Evolutionary conservation across 1,140 invertebrate genomes (phyloP), one percentile per base, ranked within the genome.

Genomic region (Polypedilum pembai): DNA sequence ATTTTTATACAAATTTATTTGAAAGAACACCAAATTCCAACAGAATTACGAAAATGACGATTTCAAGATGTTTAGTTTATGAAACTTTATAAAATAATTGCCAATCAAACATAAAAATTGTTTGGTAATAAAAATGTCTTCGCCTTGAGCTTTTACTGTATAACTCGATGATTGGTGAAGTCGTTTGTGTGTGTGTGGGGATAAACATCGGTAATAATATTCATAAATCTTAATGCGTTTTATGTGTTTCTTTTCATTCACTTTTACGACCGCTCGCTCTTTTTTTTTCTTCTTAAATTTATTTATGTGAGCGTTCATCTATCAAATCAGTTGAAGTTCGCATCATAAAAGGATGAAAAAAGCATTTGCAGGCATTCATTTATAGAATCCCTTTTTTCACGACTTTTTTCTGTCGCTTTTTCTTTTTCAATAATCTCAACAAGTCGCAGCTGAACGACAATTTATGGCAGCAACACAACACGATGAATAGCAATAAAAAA

Each of bases 201-300:
- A 56, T 56, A 56, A 56, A 56, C 45, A 56, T n/a, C 45, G 15
- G 45, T 56, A 56, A 56, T 56, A 56, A 56, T 56, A 56, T 56
- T 56, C 45, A 56, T 56, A 56, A 56, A 56, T 56, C 45, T 56
- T 56, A 56, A 56, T 56, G 45, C 45, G 45, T 56, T 56, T 56
- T 56, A 56, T 56, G n/a, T 56, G 45, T 56, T 56, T 56, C 45
- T n/a, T n/a, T n/a, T 56, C n/a, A n/a, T 56, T 56, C n/a, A 45
- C 15, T 45, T 45, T 33, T 33, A 33, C 24, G 24, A 33, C 24
- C 24, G 24, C 24, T 33, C 24, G 24, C 24, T n/a, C 15, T 15
- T 56, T 12, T 56, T 56, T 56, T 56, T 56, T 56, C 45, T 12
- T 10, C 45, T n/a, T 33, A 33, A 33, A n/a, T 56, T 45, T 45